Evolutionary conservation across 1,140 invertebrate species (phyloP).

Genomic region (Solenopsis invicta): DNA sequence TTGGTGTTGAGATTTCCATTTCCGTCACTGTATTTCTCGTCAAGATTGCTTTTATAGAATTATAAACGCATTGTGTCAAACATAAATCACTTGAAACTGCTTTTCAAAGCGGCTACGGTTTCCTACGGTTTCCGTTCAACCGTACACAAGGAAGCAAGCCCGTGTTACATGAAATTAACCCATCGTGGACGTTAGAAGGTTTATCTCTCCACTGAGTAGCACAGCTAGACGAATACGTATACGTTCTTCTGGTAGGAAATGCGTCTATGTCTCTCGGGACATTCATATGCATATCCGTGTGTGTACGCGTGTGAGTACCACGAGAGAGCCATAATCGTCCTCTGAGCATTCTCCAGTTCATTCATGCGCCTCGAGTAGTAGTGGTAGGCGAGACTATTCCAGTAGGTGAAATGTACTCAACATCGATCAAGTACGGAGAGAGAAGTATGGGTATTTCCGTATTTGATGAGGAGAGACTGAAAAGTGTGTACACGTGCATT

Average conservation of each 20-base stretch:
- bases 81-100: conserved; percentile 14
- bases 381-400: conserved; percentile 4
- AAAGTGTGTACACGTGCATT: not conserved
- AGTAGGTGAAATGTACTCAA: not conserved
- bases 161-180: not conserved
- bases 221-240: conserved; percentile 8
- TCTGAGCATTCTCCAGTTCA: conserved; percentile 54
- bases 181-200: conserved; percentile 22
- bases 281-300: conserved; percentile 51
- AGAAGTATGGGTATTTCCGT: not conserved
- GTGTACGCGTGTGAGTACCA: conserved; percentile 29
- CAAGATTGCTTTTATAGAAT: conserved; percentile 5
- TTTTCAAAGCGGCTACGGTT: not conserved
- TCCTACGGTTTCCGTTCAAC: not conserved
- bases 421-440: not conserved
- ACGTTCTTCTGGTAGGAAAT: not conserved
- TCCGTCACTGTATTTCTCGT: not conserved
- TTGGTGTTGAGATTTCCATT: too few species aligned
- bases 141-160: conserved; percentile 6
- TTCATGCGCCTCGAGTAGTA: conserved; percentile 37
- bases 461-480: not conserved
- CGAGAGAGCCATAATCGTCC: conserved; percentile 57
- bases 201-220: conserved; percentile 52
- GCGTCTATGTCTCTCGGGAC: conserved; percentile 41
- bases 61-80: not conserved